phyloP scores from a whole-genome alignment of 2,113 vertebrate species.

The Silurus meridionalis region DNA sequence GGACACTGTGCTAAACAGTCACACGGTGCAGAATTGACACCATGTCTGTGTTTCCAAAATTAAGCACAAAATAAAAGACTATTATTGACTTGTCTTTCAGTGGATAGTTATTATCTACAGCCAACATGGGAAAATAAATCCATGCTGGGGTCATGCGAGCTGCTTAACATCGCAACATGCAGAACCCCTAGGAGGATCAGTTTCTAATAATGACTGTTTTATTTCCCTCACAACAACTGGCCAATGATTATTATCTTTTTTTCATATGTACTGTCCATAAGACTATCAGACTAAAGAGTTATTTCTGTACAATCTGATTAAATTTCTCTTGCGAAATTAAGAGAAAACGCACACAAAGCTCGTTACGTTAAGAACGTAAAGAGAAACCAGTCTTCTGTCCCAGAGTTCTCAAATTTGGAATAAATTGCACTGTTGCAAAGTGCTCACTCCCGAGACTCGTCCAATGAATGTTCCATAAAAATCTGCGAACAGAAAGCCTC shows the following conservation, averaged over 20 bases:
- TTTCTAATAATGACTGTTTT: background rate
- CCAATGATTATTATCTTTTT: background rate
- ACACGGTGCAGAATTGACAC: background rate
- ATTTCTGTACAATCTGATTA: background rate
- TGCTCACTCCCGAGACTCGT: background rate
- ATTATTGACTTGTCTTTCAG: background rate
- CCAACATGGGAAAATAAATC: background rate
- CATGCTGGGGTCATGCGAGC: background rate
- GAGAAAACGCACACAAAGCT: background rate
- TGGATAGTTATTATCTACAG: background rate
- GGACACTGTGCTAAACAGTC: background rate
- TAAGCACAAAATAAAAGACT: background rate
- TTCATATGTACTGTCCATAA: background rate
- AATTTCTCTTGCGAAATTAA: background rate
- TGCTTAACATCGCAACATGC: background rate
- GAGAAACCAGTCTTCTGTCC: background rate
- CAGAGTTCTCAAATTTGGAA: too few species aligned
- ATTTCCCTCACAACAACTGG: background rate
- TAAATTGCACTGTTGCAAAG: background rate
- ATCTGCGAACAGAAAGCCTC: background rate
- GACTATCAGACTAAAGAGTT: background rate
- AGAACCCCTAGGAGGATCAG: background rate
- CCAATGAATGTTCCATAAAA: background rate
- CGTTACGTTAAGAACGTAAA: background rate
- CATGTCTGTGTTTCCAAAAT: background rate